Conservation (phyloP, 2,797 vertebrate genomes). For the Periophthalmus magnuspinnatus region DNA sequence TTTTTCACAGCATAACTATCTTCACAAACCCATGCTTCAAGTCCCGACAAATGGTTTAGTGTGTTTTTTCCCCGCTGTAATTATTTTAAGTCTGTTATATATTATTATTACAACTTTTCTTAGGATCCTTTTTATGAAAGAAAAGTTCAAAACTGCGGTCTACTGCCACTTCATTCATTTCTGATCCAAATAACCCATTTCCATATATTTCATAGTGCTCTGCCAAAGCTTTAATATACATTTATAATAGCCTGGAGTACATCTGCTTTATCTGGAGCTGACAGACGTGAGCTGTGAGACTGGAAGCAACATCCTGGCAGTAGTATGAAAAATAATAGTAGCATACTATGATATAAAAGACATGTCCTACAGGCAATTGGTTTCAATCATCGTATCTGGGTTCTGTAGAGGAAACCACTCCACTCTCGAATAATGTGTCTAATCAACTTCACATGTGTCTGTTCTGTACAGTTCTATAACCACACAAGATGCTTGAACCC, state of each 20-base stretch:
- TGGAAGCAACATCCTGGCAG: background rate
- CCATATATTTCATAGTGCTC: background rate
- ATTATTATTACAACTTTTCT: background rate
- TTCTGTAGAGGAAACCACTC: background rate
- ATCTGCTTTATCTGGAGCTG: background rate
- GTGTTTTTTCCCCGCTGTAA: no score
- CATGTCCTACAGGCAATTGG: background rate
- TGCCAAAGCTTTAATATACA: background rate
- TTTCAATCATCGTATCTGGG: background rate
- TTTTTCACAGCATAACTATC: no score
- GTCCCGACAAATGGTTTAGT: no score
- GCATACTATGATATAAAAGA: background rate
- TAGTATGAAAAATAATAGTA: background rate
- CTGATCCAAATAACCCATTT: slow-evolving; percentile 6
- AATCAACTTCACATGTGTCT: background rate
- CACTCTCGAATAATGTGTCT: background rate
- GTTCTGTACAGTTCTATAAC: no score
- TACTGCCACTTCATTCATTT: background rate
- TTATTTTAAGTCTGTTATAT: no score
- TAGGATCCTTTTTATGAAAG: background rate
- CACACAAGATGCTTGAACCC: no score
- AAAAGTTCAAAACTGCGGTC: background rate
- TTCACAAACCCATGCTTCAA: no score
- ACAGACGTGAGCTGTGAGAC: background rate
- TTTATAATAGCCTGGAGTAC: slow-evolving; percentile 1